Percentiles rank a stretch among this genome's conserved stretches.
phyloP scores from a whole-genome alignment of 2,888 invertebrate genomes.

The Lycophotia porphyrea region DNA sequence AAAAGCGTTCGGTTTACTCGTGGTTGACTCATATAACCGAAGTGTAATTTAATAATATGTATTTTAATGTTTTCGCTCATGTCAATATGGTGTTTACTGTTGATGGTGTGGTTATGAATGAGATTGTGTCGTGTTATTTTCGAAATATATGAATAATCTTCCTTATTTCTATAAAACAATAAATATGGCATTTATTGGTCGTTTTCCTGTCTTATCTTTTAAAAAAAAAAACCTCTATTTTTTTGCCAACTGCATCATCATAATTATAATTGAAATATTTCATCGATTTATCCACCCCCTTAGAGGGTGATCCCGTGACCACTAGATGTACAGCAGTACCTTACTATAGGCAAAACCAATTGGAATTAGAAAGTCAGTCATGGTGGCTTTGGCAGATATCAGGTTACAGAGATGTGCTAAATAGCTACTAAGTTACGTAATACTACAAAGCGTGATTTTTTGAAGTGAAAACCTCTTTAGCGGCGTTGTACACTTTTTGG shows the following conservation, averaged over 20 bases:
- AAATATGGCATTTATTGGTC: background rate
- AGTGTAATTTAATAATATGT: constrained; percentile 41
- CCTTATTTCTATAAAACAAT: background rate
- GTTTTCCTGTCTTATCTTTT: background rate
- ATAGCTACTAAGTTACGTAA: no score
- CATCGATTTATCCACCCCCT: no score
- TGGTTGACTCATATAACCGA: constrained; percentile 46
- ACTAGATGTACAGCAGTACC: no score
- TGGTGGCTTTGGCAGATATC: no score
- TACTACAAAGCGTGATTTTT: no score
- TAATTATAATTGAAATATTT: no score
- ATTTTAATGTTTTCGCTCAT: constrained; percentile 50
- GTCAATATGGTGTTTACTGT: constrained; percentile 33
- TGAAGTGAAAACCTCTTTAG: no score
- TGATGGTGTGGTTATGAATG: constrained; percentile 6
- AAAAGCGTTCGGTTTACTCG: constrained; percentile 72
- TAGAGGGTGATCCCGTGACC: no score
- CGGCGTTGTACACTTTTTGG: no score
- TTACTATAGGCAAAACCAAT: no score
- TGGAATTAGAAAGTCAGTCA: no score
- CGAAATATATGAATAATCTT: background rate
- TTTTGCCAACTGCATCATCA: background rate
- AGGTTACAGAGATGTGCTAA: no score
- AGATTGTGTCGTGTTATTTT: background rate
- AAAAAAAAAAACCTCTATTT: background rate